These are phyloP conservation scores for Pemphigus obesinymphae DNA, from an alignment of 1,140 invertebrate genomes.

Conservation along the genomic window DNA sequence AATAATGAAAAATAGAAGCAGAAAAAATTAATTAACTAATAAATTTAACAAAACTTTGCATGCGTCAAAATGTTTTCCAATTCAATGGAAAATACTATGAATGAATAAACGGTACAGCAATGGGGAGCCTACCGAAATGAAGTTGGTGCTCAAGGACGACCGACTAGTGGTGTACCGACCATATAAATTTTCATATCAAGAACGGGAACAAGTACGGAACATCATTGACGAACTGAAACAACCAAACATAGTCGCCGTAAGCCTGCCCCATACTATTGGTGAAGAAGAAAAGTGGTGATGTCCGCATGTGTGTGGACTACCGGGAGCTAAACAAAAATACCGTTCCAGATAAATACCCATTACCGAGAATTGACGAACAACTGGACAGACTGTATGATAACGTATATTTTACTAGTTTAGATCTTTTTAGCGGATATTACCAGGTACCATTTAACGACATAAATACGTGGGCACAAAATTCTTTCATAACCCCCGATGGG, in stretches of 20 bases:
- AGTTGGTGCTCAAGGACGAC: neutral
- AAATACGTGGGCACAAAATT: no score
- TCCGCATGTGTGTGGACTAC: neutral
- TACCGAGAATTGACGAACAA: neutral
- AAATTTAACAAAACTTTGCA: no score
- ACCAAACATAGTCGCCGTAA: neutral
- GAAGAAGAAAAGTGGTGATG: neutral
- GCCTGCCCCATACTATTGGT: neutral
- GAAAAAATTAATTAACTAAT: no score
- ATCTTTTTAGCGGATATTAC: no score
- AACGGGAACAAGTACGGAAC: neutral
- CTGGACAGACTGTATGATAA: slow-evolving; percentile 47
- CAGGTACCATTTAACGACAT: no score
- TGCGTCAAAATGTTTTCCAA: no score
- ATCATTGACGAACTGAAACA: neutral
- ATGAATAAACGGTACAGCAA: no score
- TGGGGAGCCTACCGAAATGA: no score
- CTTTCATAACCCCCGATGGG: no score
- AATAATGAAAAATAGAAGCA: no score
- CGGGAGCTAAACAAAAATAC: neutral
- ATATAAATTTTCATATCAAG: neutral
- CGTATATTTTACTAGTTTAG: slow-evolving; percentile 52
- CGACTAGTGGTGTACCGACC: neutral
- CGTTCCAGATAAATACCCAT: neutral
- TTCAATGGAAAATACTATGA: no score